phyloP scores from a whole-genome alignment of 2,797 vertebrate species.

The Labroides dimidiatus region DNA sequence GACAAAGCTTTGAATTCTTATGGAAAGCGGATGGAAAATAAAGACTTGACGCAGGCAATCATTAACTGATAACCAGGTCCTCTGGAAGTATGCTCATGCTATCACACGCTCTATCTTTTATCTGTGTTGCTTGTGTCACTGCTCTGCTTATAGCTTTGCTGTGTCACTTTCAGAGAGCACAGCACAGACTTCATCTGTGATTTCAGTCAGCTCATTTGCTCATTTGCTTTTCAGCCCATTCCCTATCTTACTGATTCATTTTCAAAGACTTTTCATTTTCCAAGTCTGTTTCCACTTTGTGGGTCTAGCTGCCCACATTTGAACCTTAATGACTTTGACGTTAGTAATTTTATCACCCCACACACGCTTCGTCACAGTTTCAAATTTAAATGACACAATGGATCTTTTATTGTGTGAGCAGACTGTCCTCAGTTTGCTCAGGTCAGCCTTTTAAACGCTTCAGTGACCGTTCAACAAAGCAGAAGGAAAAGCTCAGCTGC shows the following conservation, averaged over 20 bases:
- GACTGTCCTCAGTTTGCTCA: constrained; percentile 5
- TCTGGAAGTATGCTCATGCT: constrained; percentile 23
- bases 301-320: constrained; percentile 18
- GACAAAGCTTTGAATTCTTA: neutral
- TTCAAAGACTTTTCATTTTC: constrained; percentile 26
- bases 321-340: constrained; percentile 22
- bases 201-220: constrained; percentile 42
- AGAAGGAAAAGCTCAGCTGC: neutral
- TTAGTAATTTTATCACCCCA: constrained; percentile 17
- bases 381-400: constrained; percentile 34
- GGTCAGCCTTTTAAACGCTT: constrained; percentile 30
- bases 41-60: constrained; percentile 11
- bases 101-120: constrained; percentile 44
- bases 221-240: constrained; percentile 20
- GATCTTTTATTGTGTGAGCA: constrained; percentile 7
- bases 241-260: constrained; percentile 30
- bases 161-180: constrained; percentile 37
- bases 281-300: constrained; percentile 11
- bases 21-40: constrained; percentile 5
- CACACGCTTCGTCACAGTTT: constrained; percentile 16
- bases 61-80: constrained; percentile 32
- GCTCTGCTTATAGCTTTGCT: constrained; percentile 46
- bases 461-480: constrained; percentile 36
- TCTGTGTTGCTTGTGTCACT: constrained; percentile 14
- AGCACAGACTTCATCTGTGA: constrained; percentile 49